Conservation (phyloP, 2,888 invertebrate species). For the Matsumyia berberina region DNA sequence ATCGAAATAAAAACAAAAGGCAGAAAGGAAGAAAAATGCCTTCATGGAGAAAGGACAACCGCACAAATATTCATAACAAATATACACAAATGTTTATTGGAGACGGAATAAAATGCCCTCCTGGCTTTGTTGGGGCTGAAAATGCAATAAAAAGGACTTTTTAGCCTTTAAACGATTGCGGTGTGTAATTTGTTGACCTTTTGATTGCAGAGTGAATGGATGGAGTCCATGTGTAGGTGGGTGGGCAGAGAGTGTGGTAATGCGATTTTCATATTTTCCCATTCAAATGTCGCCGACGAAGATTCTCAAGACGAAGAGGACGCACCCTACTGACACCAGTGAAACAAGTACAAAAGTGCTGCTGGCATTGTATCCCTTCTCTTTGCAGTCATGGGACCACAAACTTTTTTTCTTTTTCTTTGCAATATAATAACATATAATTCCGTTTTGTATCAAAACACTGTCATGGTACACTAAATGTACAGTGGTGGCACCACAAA, state of each 20-base stretch:
- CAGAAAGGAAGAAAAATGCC: conserved; percentile 24
- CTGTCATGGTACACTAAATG: neutral
- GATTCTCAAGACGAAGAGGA: conserved; percentile 3
- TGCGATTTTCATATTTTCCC: conserved; percentile 67
- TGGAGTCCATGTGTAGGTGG: conserved; percentile 8
- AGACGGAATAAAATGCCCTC: conserved; percentile 57
- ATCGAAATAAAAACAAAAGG: conserved; percentile 56
- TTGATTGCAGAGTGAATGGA: conserved; percentile 38
- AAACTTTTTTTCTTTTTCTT: conserved; percentile 43
- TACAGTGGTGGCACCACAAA: conserved; percentile 10
- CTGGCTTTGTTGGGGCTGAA: conserved; percentile 55
- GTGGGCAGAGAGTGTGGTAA: conserved; percentile 29
- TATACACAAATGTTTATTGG: conserved; percentile 62
- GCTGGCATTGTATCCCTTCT: conserved; percentile 43
- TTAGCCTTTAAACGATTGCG: conserved; percentile 69
- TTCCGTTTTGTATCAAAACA: conserved; percentile 42
- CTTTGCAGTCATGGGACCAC: conserved; percentile 14
- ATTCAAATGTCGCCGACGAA: conserved; percentile 57
- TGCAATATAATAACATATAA: conserved; percentile 50
- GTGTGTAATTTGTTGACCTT: conserved; percentile 71
- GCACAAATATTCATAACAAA: conserved; percentile 68
- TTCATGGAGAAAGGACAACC: conserved; percentile 39
- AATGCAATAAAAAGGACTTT: conserved; percentile 67
- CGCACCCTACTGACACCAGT: conserved; percentile 22
- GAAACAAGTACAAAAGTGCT: conserved; percentile 51